Base-by-base conservation (phyloP, 2,113 vertebrate genomes). In the Notarius lentiginosus region DNA sequence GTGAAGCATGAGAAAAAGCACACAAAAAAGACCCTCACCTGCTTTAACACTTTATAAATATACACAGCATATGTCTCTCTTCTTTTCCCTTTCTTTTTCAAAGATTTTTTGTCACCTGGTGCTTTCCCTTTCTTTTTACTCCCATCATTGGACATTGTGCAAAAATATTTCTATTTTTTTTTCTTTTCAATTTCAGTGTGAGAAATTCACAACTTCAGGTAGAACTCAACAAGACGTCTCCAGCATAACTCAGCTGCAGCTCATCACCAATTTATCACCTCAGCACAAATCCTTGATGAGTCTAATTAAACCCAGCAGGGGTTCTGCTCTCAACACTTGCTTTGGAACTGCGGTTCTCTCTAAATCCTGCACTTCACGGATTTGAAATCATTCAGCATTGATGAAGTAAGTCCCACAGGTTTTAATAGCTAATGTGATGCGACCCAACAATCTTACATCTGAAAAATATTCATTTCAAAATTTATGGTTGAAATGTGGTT, bases 41-140 rank as follows among this genome's bases (percentile, higher is more conserved):
- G 95, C 82, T 96, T 95, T 76, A 96, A 86, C 73, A 95, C 95
- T 91, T 95, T 95, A 83, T 96, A 95, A 89, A 96, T 96, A 87
- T 96, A 96, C 92, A 95, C 94, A 2, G 94, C 93, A 85, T 95
- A 96, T 0, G 94, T 95, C 87, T 95, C 94, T 75, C 93, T 92
- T 55, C 95, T 91, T 86, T 95, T 95, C 4, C 84, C 87, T 83
- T 89, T 95, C 88, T 92, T 93, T 88, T 94, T 92, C 0, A 86
- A 91, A 0, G 76, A 18, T 65, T 93, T 96, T 83, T 93, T 95
- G 24, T 95, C 95, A 4, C 91, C 79, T 0, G 94, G 82, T 12
- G 15, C 82, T 90, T 95, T 93, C 2, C 91, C 95, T 75, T 94
- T 95, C 92, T 95, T 95, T 88, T 95, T 95, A 22, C 90, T 91